A percentile compares a stretch with the other conserved stretches of the same genome.
Evolutionary conservation across 2,797 vertebrate species (phyloP).

Genomic region (Sorex maritimensis): DNA sequence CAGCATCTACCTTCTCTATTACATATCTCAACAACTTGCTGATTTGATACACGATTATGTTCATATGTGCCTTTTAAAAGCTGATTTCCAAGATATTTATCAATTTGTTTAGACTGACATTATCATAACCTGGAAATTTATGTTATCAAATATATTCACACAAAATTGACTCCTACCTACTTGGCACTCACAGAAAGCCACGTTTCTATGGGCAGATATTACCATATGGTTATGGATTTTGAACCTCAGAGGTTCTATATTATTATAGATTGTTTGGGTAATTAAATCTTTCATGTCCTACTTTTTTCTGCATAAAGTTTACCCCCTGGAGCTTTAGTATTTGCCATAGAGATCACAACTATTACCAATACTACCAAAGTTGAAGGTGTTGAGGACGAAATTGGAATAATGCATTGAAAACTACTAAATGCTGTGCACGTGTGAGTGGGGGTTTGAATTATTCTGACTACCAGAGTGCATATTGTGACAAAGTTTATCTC

Average conservation of each 20-base stretch:
- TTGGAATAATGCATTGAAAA: conserved; percentile 55
- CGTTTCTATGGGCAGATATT: background rate
- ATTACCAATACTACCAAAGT: background rate
- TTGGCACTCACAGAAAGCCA: background rate
- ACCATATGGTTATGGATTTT: conserved; percentile 2
- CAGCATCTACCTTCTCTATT: background rate
- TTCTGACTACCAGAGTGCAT: background rate
- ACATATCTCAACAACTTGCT: background rate
- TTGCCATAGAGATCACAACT: conserved; percentile 52
- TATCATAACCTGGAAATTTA: conserved; percentile 49
- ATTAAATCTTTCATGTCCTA: background rate
- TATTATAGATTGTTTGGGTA: background rate
- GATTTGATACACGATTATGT: background rate
- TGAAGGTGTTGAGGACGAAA: conserved; percentile 34
- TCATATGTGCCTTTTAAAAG: conserved; percentile 5
- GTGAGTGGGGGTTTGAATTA: conserved; percentile 51
- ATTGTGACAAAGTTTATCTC: background rate
- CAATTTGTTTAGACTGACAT: background rate
- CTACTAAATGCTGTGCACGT: background rate
- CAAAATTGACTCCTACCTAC: conserved; percentile 17
- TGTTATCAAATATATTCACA: conserved; percentile 10
- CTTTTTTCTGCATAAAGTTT: background rate
- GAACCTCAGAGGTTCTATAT: background rate
- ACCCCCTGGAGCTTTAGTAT: background rate
- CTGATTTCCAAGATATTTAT: conserved; percentile 40